Percentiles rank a stretch among this genome's conserved stretches.
phyloP scores from a whole-genome alignment of 2,113 vertebrate species.

The Phrynocephalus versicolor region DNA sequence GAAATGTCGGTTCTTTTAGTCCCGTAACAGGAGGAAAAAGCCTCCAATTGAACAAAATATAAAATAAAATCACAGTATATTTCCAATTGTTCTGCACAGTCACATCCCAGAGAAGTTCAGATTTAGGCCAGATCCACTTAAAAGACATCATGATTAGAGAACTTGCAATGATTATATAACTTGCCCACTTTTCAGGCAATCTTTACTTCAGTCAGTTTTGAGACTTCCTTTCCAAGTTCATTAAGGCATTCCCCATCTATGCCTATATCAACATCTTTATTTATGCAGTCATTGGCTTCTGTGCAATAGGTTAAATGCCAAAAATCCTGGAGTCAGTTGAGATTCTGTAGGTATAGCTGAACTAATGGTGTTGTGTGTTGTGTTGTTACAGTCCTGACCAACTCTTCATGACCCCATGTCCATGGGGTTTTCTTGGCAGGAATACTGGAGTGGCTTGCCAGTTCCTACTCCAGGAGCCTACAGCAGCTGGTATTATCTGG shows the following conservation, averaged over 20 bases:
- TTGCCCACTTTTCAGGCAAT: slow-evolving; percentile 34
- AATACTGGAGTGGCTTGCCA: no score
- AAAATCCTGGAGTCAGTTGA: not conserved
- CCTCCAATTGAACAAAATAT: slow-evolving; percentile 61
- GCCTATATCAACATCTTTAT: no score
- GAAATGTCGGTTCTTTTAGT: slow-evolving; percentile 76
- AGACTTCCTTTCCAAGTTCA: slow-evolving; percentile 45
- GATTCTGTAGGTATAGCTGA: not conserved
- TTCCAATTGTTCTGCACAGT: slow-evolving; percentile 22
- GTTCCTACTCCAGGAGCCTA: no score
- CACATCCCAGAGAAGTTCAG: slow-evolving; percentile 29
- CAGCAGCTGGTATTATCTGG: no score
- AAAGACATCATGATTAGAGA: slow-evolving; percentile 28
- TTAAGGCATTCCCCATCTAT: slow-evolving; percentile 32
- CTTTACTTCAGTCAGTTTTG: slow-evolving; percentile 40
- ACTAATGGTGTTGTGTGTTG: no score
- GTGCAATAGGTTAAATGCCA: not conserved
- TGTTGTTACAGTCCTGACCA: no score
- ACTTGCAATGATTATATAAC: not conserved
- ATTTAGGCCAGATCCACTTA: slow-evolving; percentile 51
- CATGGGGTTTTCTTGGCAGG: no score
- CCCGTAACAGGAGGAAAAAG: slow-evolving; percentile 62
- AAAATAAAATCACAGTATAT: slow-evolving; percentile 31
- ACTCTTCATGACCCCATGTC: no score
- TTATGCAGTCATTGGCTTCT: slow-evolving; percentile 20